phyloP scores from a whole-genome alignment of 2,888 invertebrate genomes.

The Tridacna crocea region DNA sequence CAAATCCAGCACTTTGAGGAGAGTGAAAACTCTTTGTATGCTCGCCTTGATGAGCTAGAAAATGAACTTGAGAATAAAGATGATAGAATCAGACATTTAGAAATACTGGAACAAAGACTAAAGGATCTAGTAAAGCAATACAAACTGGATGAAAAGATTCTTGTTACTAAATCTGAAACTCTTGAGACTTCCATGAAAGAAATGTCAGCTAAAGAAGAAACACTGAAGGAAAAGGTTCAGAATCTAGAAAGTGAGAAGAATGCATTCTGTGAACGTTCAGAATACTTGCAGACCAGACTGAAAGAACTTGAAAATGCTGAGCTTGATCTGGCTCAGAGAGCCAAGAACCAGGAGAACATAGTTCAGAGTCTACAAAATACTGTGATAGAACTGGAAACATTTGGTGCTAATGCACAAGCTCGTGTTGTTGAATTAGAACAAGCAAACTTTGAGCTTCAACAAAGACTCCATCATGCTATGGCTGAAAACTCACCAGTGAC shows the following conservation, averaged over 20 bases:
- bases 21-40: conserved; percentile 72
- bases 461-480: conserved; percentile 72
- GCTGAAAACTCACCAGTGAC: conserved; percentile 74
- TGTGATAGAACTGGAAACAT: conserved; percentile 73
- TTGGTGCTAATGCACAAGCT: conserved; percentile 74
- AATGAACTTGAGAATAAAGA: conserved; percentile 70
- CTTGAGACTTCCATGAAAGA: conserved; percentile 77
- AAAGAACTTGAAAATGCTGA: conserved; percentile 76
- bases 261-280: conserved; percentile 72
- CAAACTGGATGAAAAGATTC: conserved; percentile 75
- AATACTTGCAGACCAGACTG: conserved; percentile 72
- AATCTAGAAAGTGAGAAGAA: conserved; percentile 77
- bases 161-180: conserved; percentile 72
- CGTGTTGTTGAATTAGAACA: conserved; percentile 74
- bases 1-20: conserved; percentile 73
- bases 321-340: conserved; percentile 67
- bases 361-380: conserved; percentile 71
- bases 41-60: conserved; percentile 74
- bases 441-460: conserved; percentile 73
- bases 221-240: conserved; percentile 74
- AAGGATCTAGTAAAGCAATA: conserved; percentile 75
- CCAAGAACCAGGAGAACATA: conserved; percentile 73
- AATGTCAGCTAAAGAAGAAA: conserved; percentile 75
- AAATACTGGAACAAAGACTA: conserved; percentile 72
- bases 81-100: conserved; percentile 73